Evolutionary conservation across 2,797 vertebrate genomes (phyloP).

Genomic region (Percopsis omiscomaycus): DNA sequence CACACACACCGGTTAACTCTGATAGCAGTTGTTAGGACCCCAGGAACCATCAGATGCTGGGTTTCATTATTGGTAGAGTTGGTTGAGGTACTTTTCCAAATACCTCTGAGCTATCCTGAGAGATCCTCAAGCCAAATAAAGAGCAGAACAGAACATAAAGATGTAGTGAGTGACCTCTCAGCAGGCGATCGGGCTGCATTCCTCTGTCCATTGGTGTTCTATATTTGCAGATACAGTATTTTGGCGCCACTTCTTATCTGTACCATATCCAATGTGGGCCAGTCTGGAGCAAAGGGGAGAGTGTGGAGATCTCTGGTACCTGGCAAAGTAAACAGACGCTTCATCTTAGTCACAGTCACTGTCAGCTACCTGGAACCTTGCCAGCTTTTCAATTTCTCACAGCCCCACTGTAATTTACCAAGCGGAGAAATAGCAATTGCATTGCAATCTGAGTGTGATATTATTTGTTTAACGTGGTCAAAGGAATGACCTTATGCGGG

Average conservation of each 20-base stretch:
- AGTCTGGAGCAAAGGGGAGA: slow-evolving; percentile 52
- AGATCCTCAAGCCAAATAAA: slow-evolving; percentile 34
- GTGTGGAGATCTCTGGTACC: slow-evolving; percentile 71
- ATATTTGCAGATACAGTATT: slow-evolving; percentile 53
- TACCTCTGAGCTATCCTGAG: neutral
- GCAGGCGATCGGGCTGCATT: slow-evolving; percentile 46
- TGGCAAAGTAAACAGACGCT: slow-evolving; percentile 75
- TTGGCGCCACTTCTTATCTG: slow-evolving; percentile 55
- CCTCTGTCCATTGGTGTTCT: slow-evolving; percentile 43
- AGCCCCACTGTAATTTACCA: slow-evolving; percentile 69
- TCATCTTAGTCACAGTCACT: slow-evolving; percentile 76
- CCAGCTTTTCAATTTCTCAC: slow-evolving; percentile 77
- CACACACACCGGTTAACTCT: slow-evolving; percentile 20
- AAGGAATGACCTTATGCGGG: slow-evolving; percentile 65
- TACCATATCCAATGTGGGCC: slow-evolving; percentile 67
- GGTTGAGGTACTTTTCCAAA: neutral
- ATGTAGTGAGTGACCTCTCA: slow-evolving; percentile 58
- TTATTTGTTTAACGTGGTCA: slow-evolving; percentile 70
- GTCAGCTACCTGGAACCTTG: slow-evolving; percentile 72
- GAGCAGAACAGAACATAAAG: slow-evolving; percentile 59
- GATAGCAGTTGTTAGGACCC: slow-evolving; percentile 1
- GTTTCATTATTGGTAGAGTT: slow-evolving; percentile 21
- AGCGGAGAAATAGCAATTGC: slow-evolving; percentile 62
- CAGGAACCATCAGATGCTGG: slow-evolving; percentile 36
- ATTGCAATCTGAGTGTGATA: slow-evolving; percentile 71